Percentiles rank a stretch among this genome's conserved stretches.
Evolutionary conservation across 1,140 invertebrate genomes (phyloP).

Genomic region (Brachionus paranguensis): DNA sequence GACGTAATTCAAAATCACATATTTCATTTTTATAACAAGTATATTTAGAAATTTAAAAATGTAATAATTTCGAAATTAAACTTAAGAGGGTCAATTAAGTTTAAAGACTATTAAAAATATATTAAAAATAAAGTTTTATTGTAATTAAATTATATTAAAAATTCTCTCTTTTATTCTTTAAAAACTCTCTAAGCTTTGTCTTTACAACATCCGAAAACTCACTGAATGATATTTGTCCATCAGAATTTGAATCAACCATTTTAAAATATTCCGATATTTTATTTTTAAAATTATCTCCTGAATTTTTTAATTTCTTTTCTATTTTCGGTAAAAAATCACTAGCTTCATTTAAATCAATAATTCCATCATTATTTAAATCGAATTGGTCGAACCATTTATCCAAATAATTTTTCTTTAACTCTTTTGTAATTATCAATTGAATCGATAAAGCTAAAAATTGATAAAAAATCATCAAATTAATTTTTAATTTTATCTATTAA

Average conservation of each 20-base stretch:
- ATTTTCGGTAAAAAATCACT: neutral
- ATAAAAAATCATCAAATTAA: neutral
- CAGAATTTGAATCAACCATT: neutral
- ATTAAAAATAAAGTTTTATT: neutral
- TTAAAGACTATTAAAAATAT: no score
- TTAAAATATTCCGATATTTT: neutral
- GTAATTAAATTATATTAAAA: neutral
- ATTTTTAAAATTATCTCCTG: neutral
- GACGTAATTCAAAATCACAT: no score
- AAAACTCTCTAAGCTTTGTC: neutral
- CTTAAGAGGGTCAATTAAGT: no score
- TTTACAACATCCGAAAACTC: neutral
- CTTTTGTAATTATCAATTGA: neutral
- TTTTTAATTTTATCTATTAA: neutral
- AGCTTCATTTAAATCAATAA: neutral
- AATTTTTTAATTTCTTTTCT: neutral
- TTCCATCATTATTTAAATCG: neutral
- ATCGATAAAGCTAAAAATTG: neutral
- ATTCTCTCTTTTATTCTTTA: neutral
- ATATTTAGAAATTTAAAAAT: no score
- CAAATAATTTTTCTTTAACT: neutral
- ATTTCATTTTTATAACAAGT: no score
- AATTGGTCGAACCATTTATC: neutral
- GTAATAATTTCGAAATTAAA: no score
- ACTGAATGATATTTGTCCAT: neutral